Conservation (phyloP, 1,140 invertebrate genomes). For the Caerostris extrusa region DNA sequence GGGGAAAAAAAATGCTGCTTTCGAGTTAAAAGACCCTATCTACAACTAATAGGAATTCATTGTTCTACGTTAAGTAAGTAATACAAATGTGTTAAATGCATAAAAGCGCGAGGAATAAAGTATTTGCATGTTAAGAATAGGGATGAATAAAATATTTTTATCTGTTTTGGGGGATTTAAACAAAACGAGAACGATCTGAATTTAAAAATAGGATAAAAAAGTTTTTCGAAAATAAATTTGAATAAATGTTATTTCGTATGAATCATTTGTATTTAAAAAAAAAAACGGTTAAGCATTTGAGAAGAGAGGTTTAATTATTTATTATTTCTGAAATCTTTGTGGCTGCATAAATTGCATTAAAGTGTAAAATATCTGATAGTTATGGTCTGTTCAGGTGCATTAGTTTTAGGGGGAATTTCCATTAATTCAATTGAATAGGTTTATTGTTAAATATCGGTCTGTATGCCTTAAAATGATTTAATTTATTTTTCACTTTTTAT, state of each 20-base stretch:
- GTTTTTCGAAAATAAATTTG: background rate
- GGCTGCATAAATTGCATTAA: too few relatives aligned
- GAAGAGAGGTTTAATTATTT: too few relatives aligned
- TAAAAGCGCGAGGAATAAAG: background rate
- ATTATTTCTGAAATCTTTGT: too few relatives aligned
- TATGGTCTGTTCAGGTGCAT: too few relatives aligned
- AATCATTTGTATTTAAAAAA: too few relatives aligned
- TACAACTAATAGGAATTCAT: conserved; percentile 1
- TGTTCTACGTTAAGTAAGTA: conserved; percentile 5
- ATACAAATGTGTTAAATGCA: conserved; percentile 7
- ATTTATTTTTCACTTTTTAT: too few relatives aligned
- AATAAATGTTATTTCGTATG: background rate
- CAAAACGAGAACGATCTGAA: background rate
- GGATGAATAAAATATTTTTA: background rate
- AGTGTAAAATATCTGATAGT: too few relatives aligned
- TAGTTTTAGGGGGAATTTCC: too few relatives aligned
- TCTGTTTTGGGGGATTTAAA: background rate
- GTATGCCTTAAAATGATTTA: too few relatives aligned
- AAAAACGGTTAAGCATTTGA: too few relatives aligned
- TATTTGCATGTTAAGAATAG: background rate
- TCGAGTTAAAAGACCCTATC: background rate
- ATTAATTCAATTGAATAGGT: too few relatives aligned
- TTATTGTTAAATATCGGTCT: too few relatives aligned
- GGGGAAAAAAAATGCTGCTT: background rate
- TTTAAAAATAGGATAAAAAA: background rate